Evolutionary conservation across 1,140 invertebrate genomes (phyloP).

Genomic region (Pollicipes pollicipes): DNA sequence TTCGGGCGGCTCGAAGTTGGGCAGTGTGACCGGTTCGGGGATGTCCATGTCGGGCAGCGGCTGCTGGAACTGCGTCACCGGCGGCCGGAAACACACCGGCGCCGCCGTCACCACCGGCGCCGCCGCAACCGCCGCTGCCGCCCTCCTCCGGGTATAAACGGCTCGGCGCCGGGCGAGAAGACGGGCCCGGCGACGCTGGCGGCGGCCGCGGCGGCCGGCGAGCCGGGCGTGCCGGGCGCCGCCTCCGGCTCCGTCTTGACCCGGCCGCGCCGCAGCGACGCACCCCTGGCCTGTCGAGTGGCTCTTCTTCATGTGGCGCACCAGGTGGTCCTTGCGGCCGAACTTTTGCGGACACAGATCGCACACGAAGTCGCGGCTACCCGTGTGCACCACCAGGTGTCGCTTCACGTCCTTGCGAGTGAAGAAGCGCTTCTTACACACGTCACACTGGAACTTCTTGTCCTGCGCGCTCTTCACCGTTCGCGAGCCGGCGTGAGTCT

Average conservation of each 20-base stretch:
- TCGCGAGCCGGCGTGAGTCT: conserved; percentile 49
- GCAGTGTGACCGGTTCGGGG: not conserved
- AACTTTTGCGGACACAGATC: conserved; percentile 57
- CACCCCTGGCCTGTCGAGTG: conserved; percentile 25
- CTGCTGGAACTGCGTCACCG: not conserved
- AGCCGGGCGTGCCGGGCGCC: not conserved
- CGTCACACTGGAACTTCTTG: conserved; percentile 50
- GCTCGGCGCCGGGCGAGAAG: not conserved
- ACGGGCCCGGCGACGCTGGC: no score
- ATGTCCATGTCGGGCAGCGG: not conserved
- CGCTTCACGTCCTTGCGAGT: conserved; percentile 61
- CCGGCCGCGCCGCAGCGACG: no score
- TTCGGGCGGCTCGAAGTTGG: not conserved
- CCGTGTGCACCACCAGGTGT: conserved; percentile 59
- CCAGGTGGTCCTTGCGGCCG: conserved; percentile 58
- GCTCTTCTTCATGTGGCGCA: conserved; percentile 54
- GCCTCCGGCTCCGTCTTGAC: not conserved
- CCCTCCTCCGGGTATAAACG: not conserved
- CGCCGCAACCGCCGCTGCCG: no score
- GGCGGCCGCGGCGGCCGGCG: no score
- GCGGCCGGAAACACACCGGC: not conserved
- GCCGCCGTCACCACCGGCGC: no score
- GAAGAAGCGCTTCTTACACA: conserved; percentile 53
- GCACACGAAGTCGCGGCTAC: conserved; percentile 53
- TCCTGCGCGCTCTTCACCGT: conserved; percentile 49